Evolutionary conservation across 1,140 invertebrate species (phyloP), one percentile per base, ranked within the genome.

Genomic region (Scaptodrosophila lebanonensis): DNA sequence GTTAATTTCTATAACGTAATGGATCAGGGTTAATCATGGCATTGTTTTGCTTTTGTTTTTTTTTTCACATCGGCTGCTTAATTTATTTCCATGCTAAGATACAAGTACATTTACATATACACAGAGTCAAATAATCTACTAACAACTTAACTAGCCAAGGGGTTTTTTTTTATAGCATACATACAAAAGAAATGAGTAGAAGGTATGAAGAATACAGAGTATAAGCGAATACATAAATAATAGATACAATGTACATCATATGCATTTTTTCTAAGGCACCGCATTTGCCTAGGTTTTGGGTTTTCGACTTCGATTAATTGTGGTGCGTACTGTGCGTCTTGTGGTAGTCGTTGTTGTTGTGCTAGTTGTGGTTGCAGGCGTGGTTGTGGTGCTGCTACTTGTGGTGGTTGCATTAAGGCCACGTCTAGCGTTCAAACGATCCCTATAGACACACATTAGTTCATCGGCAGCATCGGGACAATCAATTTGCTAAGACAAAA

Each of bases 391-490:
- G 6, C 45, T 52, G 13, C 33, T 66, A 4, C 49, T 49, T 8
- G 47, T 50, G 9, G 32, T 44, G 1, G 18, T 27, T 4, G 27
- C 22, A 3, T 54, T 56, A 2, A 53, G 25, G 13, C 32, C 27
- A 4, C 44, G 39, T 12, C 50, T 53, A 9, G 42, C 61, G 38
- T 42, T 82, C 5, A 51, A 49, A 30, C 72, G 62, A n/a, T 86
- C 84, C 1, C 83, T 60, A 40, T 86, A 87, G 18, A 82, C 66
- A 63, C 91, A 91, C 75, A 91, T 90, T 36, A 90, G 87, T 62
- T 91, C 91, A 62, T 91, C 91, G 3, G 90, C 90, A 22, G 90
- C 89, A 85, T 91, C 91, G 1, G 88, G 86, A 68, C 90, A 91
- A 84, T 91, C 91, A 12, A 89, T 87, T 63, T 88, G 88, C 51